Conservation (phyloP, 2,113 vertebrate genomes). For the Phaethornis superciliosus region DNA sequence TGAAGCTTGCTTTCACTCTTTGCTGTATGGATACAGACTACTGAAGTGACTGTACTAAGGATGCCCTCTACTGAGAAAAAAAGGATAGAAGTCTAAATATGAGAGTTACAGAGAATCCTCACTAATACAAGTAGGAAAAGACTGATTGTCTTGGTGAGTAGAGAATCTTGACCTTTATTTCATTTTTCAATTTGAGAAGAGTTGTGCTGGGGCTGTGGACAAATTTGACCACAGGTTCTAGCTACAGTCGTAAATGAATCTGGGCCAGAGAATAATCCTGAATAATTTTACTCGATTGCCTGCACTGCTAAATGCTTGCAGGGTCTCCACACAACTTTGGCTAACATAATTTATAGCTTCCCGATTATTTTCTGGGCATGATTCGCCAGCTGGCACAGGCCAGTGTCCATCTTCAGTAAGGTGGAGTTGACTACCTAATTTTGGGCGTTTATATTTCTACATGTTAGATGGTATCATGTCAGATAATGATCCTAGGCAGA, state of each 20-base stretch:
- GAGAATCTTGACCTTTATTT: not conserved
- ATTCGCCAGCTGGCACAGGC: not conserved
- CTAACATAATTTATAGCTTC: not conserved
- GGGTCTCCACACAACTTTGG: not conserved
- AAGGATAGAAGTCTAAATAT: constrained; percentile 17
- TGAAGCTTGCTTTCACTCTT: not conserved
- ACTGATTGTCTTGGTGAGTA: not conserved
- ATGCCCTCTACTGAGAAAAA: constrained; percentile 70
- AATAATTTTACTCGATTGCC: not conserved
- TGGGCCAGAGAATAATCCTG: not conserved
- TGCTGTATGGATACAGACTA: not conserved
- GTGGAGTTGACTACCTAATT: not conserved
- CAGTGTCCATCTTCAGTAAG: not conserved
- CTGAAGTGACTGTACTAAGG: constrained; percentile 62
- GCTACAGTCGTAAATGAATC: not conserved
- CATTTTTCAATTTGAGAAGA: not conserved
- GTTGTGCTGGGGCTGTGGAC: not conserved
- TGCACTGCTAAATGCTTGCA: not conserved
- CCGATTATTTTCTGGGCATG: not conserved
- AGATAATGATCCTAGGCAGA: not conserved
- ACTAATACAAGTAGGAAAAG: not conserved
- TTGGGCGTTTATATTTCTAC: not conserved
- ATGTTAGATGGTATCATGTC: not conserved
- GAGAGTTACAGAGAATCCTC: not conserved
- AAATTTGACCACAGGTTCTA: not conserved